Evolutionary conservation across 2,888 invertebrate genomes (phyloP), one percentile per base, ranked within the genome.

Genomic region (Villa cingulata): DNA sequence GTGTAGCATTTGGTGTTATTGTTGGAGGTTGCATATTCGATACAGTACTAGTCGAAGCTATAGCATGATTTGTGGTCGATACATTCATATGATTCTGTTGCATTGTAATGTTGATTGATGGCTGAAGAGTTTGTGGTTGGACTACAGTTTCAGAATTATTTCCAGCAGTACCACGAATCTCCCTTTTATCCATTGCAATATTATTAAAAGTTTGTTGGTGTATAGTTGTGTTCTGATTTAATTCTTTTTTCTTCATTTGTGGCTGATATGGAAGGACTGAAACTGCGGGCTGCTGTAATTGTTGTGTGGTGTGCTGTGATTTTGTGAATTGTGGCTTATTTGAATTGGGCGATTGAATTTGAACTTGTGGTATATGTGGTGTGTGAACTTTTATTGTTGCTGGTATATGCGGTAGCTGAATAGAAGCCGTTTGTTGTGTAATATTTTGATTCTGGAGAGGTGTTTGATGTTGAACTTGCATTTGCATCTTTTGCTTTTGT

Each of bases 311-410:
- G 7, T 32, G 34, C 19, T 46, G 38, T 16, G 47, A 12, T 44
- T 50, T 50, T 2, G 46, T n/a, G 16, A 37, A 56, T 63, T 63
- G 47, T 64, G 63, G 39, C 64, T 64, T 46, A 63, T 64, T 16
- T 62, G 62, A 10, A 62, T 59, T 12, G 60, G 58, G 55, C 60
- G 59, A 37, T 58, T 58, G 37, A 29, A 46, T 48, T 40, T 77
- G 57, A 76, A 78, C 41, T 76, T 46, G 77, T 77, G 3, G 79
- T 76, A 56, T 77, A 76, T 17, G 77, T 66, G 12, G 72, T 72
- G 7, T 76, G 48, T 40, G 81, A 72, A 34, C 74, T 75, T 66
- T 67, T 1, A 67, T 68, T 16, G 67, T 67, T 3, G 67, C 67
- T 14, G 67, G 67, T 41, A 67, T 67, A 52, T 67, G 67, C 45